Base-by-base conservation (phyloP, 2,113 vertebrate genomes). In the Anguilla rostrata region DNA sequence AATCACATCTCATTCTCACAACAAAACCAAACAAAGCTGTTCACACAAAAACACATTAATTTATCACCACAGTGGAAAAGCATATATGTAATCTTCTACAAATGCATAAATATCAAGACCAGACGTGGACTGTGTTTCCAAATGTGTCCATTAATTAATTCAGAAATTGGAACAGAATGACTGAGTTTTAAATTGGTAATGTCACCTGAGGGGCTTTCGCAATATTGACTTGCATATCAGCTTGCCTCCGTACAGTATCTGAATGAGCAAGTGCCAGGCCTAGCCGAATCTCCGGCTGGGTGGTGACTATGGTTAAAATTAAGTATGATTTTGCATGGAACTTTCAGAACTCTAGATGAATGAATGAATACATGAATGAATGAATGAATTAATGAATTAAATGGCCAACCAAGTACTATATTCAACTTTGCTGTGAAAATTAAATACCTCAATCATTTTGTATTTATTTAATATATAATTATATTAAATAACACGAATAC, bases 1-100 rank as follows among this genome's bases (percentile, higher is more conserved):
- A 92, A 89, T 91, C 85, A 89, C 84, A 91, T 91, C 90, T 90
- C 85, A 89, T 87, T 93, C 85, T 90, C 86, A 88, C 39, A 90
- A 85, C 87, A 84, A 82, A 92, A 87, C 85, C 87, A 92, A 94
- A 91, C 87, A 90, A 89, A 89, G 84, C 88, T 87, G 91, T 87
- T 91, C 83, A 89, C 88, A 60, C 60, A 22, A 87, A 26, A 66
- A 84, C 39, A 80, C 88, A 87, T 92, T 92, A 78, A 89, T 91
- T 83, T 92, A 89, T 91, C 89, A 89, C 83, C 81, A 86, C 79
- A 78, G 71, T 46, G 84, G 78, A 86, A 78, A 83, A 86, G 89
- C 60, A 34, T 60, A 86, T 39, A 88, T 88, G 79, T 87, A 87
- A 87, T 88, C 71, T 22, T 63, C 78, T 85, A 92, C 89, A 81